A percentile compares a stretch with the other conserved stretches of the same genome.
These are phyloP conservation scores for Piezodorus guildinii DNA, from an alignment of 1,140 invertebrate genomes.

Conservation along the genomic window DNA sequence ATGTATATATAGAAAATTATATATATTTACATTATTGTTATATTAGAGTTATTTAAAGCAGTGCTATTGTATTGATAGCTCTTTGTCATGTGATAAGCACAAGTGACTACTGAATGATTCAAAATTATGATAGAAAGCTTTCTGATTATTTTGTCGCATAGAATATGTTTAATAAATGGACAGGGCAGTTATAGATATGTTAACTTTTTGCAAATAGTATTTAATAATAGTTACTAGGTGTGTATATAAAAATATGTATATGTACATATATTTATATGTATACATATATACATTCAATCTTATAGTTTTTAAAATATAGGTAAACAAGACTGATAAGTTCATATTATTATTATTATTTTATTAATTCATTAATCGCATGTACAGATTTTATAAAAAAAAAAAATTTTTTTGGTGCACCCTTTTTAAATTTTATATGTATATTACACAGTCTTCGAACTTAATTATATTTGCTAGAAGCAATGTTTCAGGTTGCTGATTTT, in stretches of 20 bases:
- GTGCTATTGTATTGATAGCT: slow-evolving; percentile 19
- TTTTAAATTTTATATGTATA: slow-evolving; percentile 2
- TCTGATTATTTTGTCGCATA: slow-evolving; percentile 20
- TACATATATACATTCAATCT: slow-evolving; percentile 15
- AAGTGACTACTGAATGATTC: slow-evolving; percentile 11
- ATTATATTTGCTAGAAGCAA: slow-evolving; percentile 5
- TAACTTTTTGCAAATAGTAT: slow-evolving; percentile 21
- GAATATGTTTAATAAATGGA: slow-evolving; percentile 18
- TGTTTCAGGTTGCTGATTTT: slow-evolving; percentile 10
- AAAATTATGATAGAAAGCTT: slow-evolving; percentile 22
- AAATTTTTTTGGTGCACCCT: slow-evolving; percentile 10
- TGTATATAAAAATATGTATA: slow-evolving; percentile 19
- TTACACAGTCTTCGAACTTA: slow-evolving; percentile 9
- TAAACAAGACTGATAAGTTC: slow-evolving; percentile 25
- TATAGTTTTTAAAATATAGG: slow-evolving; percentile 22
- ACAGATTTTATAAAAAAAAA: slow-evolving; percentile 13
- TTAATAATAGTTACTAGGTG: slow-evolving; percentile 22
- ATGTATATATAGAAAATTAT: slow-evolving; percentile 24
- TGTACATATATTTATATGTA: background rate
- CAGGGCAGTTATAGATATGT: slow-evolving; percentile 23
- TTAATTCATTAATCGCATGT: slow-evolving; percentile 12
- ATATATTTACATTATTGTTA: slow-evolving; percentile 21
- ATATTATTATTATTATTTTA: slow-evolving; percentile 16
- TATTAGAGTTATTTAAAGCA: slow-evolving; percentile 15
- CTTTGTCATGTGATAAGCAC: slow-evolving; percentile 19